These are phyloP conservation scores for Diaprepes abbreviatus DNA, from an alignment of 2,888 invertebrate genomes.

Conservation along the genomic window DNA sequence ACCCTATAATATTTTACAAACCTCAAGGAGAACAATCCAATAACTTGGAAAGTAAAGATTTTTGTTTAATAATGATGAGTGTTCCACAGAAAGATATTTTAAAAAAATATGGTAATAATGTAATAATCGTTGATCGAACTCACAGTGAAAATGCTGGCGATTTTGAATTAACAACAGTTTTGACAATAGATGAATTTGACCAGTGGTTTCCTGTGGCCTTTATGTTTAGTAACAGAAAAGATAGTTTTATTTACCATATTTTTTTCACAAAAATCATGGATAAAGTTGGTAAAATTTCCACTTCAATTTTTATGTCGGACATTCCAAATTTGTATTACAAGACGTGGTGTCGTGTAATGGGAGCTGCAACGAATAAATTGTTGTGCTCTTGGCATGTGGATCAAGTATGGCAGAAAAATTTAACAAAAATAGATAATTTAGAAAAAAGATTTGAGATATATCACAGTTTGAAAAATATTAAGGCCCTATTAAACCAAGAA, in stretches of 20 bases:
- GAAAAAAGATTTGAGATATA: conserved; percentile 8
- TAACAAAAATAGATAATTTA: background rate
- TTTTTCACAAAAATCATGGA: conserved; percentile 1
- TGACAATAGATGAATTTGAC: conserved; percentile 13
- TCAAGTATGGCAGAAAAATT: conserved; percentile 2
- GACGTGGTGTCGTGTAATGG: conserved; percentile 16
- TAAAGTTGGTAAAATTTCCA: background rate
- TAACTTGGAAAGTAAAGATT: background rate
- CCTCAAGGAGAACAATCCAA: background rate
- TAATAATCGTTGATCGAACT: conserved; percentile 23
- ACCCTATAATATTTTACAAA: conserved; percentile 9
- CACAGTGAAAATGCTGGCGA: conserved; percentile 36
- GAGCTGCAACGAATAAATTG: background rate
- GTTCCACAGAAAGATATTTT: background rate
- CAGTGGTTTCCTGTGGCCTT: conserved; percentile 21
- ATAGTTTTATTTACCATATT: conserved; percentile 2
- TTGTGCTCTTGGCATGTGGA: conserved; percentile 21
- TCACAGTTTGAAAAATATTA: conserved; percentile 1
- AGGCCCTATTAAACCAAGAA: background rate
- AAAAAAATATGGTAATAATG: conserved; percentile 3
- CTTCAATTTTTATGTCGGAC: conserved; percentile 7
- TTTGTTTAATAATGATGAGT: conserved; percentile 23
- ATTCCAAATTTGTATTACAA: conserved; percentile 1
- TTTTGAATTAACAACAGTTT: conserved; percentile 34
- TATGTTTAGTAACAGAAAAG: conserved; percentile 5